These are phyloP conservation scores for Julus scandinavius DNA, from an alignment of 2,888 invertebrate genomes.

Conservation along the genomic window DNA sequence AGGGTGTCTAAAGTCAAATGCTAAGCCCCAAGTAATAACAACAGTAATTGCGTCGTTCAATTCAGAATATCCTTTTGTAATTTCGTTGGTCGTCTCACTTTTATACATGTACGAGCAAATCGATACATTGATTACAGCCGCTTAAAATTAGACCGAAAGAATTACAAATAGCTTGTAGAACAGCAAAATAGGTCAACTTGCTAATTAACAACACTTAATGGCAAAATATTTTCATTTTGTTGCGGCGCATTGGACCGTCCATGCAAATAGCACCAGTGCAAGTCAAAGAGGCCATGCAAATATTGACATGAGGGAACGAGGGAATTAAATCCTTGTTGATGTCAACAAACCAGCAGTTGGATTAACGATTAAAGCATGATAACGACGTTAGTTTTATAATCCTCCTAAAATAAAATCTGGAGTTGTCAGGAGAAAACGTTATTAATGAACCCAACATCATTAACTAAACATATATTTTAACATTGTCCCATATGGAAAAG, in stretches of 20 bases:
- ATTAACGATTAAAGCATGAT: too few species aligned
- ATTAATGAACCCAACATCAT: too few species aligned
- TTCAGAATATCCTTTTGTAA: conserved; percentile 2
- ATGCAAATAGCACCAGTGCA: too few species aligned
- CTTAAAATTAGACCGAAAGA: neutral
- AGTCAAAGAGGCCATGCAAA: too few species aligned
- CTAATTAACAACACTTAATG: neutral
- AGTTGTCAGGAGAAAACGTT: too few species aligned
- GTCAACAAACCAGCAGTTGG: too few species aligned
- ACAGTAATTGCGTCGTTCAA: conserved; percentile 16
- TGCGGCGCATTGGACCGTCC: neutral
- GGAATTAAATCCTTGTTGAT: too few species aligned
- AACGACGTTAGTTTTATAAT: too few species aligned
- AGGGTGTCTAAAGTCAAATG: conserved; percentile 22
- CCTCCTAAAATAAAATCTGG: too few species aligned
- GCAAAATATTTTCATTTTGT: neutral
- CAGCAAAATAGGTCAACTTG: neutral
- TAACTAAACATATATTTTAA: too few species aligned
- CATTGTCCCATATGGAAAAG: too few species aligned
- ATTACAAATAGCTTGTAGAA: neutral
- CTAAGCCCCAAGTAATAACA: conserved; percentile 12
- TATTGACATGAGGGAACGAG: too few species aligned
- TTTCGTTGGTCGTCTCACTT: neutral
- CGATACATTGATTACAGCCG: conserved; percentile 9
- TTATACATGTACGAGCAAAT: neutral